Base-by-base conservation (phyloP, 2,888 invertebrate genomes). In the Automeris io region DNA sequence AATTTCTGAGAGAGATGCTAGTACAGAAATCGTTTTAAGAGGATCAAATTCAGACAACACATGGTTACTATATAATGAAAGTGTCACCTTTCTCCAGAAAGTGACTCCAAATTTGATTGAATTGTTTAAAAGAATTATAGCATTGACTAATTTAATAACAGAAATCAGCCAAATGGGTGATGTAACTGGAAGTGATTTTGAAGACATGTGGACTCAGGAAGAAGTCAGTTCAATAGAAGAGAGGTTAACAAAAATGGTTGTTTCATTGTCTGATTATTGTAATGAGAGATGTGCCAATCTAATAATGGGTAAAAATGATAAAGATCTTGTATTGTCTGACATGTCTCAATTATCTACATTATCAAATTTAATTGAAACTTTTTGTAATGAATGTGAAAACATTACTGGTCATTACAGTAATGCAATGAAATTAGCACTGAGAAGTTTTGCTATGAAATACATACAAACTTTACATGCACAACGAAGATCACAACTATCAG, bases 241-340 rank as follows among this genome's bases (percentile, higher is more conserved):
- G 7, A 93, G 93, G 70, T 78, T 98, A 34, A 89, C 90, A 45
- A 94, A 95, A 58, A 89, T 96, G 67, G 85, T 97, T 33, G 88
- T 89, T 25, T 91, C 93, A n/a, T 90, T 97, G 29, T 96, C 95
- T 70, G 95, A 97, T 78, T 95, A 94, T 68, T 95, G 96, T 54
- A 96, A 97, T 73, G 97, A 98, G 68, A 89, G 97, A 48, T 92
- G 96, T 77, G 96, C 96, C 40, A 95, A 95, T 73, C 88, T 98
- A 39, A 91, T 98, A 41, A 92, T 93, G 33, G 93, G 93, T 3
- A 92, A 91, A 74, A 90, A 91, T 49, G 89, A 91, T 45, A 92
- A 92, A 54, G 91, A 91, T 48, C 85, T 87, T 63, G 88, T 92
- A 11, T 91, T 95, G 44, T 92, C 92, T 2, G 91, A 94, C 25